These are phyloP conservation scores for Chaetorhynchus papuensis DNA, from an alignment of 2,113 vertebrate species.

Conservation along the genomic window DNA sequence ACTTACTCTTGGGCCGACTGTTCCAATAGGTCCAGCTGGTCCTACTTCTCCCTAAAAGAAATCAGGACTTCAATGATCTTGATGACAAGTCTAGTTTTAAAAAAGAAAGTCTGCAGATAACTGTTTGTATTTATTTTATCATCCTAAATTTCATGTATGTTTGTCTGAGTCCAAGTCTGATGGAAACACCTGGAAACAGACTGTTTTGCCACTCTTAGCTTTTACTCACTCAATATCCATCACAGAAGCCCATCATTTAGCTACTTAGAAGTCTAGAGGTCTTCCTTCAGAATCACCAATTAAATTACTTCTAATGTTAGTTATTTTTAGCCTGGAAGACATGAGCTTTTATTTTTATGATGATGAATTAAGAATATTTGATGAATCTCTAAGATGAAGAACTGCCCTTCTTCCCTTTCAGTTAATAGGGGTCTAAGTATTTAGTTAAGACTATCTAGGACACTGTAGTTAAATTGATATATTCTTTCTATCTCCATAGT, in stretches of 20 bases:
- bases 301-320: background rate
- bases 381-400: background rate
- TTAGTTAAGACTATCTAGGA: background rate
- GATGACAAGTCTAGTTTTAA: background rate
- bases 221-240: background rate
- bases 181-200: background rate
- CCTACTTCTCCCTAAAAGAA: slow-evolving; percentile 90
- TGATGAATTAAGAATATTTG: background rate
- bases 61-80: background rate
- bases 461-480: background rate
- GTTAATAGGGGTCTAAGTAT: background rate
- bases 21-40: slow-evolving; percentile 83
- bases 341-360: background rate
- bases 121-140: background rate
- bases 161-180: background rate
- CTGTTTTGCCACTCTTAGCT: background rate
- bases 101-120: background rate
- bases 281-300: background rate
- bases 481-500: background rate
- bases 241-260: background rate
- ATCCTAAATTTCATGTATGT: background rate
- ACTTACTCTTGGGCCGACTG: slow-evolving; percentile 84
- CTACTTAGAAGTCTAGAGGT: background rate
- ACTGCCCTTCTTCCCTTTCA: background rate
- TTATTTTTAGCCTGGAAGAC: background rate